Evolutionary conservation across 2,113 vertebrate genomes (phyloP), one percentile per base, ranked within the genome.

Genomic region (Syrmaticus mikado): DNA sequence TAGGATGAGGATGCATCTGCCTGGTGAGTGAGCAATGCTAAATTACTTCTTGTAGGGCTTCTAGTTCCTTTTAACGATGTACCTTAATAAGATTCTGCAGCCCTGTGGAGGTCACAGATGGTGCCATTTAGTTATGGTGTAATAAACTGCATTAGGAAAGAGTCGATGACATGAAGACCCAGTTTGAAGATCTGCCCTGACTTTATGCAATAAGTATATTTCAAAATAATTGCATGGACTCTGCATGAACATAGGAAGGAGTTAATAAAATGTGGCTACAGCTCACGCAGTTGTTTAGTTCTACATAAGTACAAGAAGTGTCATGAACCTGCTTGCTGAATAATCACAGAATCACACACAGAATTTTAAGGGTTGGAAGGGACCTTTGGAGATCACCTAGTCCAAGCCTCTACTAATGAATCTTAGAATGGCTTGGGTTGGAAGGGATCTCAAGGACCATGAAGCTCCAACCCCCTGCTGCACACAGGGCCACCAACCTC

Each of bases 241-340:
- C 36, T 74, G 34, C 58, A 10, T 10, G 12, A 90, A 30, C 48
- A 58, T 66, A 74, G 50, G 55, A 90, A 89, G 46, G 72, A 93
- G 79, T 94, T 94, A 93, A 92, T 91, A 86, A 90, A 90, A 52
- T 3, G 22, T 25, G 27, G 53, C 43, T 68, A 16, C 13, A 5
- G 81, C 68, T 88, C 68, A 41, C 68, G n/a, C 40, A 78, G 18
- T 52, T 21, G 5, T 78, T 40, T 64, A 66, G 32, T 81, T 93
- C 61, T 72, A 68, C 52, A 57, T n/a, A 78, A 75, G 65, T 72
- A 57, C 14, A 74, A 73, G 10, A 41, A 89, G 20, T 25, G 65
- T 70, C 20, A n/a, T 92, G 68, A 85, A 85, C 76, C 38, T 38
- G 64, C 36, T 38, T 83, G 48, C 60, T 70, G 79, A 82, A 91